phyloP scores from a whole-genome alignment of 2,888 invertebrate species.

The Lissonota sp. region DNA sequence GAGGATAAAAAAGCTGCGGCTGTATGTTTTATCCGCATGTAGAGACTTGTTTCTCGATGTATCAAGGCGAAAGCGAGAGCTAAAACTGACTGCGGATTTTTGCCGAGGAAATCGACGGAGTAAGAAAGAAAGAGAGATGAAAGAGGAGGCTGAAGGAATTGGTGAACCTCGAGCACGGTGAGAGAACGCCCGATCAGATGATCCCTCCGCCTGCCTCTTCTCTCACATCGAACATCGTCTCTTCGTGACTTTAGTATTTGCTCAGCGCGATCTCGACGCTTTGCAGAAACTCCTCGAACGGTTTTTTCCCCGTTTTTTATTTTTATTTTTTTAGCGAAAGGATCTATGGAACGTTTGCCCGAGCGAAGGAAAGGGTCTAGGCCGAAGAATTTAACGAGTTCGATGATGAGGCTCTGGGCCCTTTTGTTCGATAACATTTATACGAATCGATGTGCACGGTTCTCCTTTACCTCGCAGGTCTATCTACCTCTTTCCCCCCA shows the following conservation, averaged over 20 bases:
- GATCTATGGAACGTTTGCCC: constrained; percentile 5
- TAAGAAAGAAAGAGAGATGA: constrained; percentile 27
- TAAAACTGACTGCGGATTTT: constrained; percentile 15
- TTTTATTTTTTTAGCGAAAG: constrained; percentile 6
- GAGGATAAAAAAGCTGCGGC: constrained; percentile 29
- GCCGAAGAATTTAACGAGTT: background rate
- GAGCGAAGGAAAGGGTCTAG: background rate
- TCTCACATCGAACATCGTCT: constrained; percentile 35
- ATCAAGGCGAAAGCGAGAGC: constrained; percentile 26
- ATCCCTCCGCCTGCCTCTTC: constrained; percentile 63
- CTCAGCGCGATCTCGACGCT: constrained; percentile 73
- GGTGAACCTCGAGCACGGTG: constrained; percentile 72
- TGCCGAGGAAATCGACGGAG: constrained; percentile 32
- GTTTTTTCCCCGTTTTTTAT: constrained; percentile 25
- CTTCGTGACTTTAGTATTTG: constrained; percentile 83
- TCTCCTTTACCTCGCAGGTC: constrained; percentile 70
- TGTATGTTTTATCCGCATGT: constrained; percentile 45
- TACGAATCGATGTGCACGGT: background rate
- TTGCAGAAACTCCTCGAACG: constrained; percentile 53
- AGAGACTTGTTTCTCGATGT: constrained; percentile 32
- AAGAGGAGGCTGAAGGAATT: constrained; percentile 69
- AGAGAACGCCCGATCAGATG: constrained; percentile 68
- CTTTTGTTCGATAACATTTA: constrained; percentile 5
- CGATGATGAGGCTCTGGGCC: background rate
- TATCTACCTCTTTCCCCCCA: constrained; percentile 77